phyloP scores from a whole-genome alignment of 2,888 invertebrate genomes.

The Stratiomys singularior region DNA sequence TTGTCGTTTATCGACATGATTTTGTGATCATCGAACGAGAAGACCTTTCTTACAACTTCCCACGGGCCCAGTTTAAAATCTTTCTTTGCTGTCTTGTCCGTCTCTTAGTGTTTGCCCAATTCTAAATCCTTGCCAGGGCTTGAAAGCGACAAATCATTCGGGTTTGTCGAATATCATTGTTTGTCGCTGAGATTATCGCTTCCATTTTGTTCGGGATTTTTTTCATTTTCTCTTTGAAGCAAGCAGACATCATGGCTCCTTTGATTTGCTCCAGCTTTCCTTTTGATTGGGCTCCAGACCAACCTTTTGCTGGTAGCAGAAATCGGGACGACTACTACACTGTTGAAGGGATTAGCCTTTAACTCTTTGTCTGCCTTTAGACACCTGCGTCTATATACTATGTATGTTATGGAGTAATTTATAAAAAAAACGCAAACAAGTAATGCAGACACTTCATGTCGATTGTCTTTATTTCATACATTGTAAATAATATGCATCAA shows the following conservation, averaged over 20 bases:
- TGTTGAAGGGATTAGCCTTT: too few relatives aligned
- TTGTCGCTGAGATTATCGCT: conserved; percentile 86
- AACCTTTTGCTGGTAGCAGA: too few relatives aligned
- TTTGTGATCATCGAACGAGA: conserved; percentile 81
- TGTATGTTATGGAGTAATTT: too few relatives aligned
- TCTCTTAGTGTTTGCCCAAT: conserved; percentile 67
- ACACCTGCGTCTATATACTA: too few relatives aligned
- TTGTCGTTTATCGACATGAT: conserved; percentile 83
- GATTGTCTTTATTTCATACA: too few relatives aligned
- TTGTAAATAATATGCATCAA: too few relatives aligned
- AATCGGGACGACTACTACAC: too few relatives aligned
- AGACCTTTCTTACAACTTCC: conserved; percentile 91
- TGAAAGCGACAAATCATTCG: conserved; percentile 89
- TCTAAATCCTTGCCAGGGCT: conserved; percentile 70
- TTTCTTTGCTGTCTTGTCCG: conserved; percentile 76
- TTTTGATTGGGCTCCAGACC: too few relatives aligned
- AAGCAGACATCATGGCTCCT: conserved; percentile 90
- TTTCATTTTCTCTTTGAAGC: conserved; percentile 89
- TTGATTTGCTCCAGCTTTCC: conserved; percentile 94
- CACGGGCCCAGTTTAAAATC: conserved; percentile 93
- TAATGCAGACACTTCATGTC: too few relatives aligned
- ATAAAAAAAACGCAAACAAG: too few relatives aligned
- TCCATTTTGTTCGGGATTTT: conserved; percentile 79
- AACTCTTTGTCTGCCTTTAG: too few relatives aligned
- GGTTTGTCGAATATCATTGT: conserved; percentile 94